Evolutionary conservation across 2,888 invertebrate genomes (phyloP).

Genomic region (Autographa pulchrina): DNA sequence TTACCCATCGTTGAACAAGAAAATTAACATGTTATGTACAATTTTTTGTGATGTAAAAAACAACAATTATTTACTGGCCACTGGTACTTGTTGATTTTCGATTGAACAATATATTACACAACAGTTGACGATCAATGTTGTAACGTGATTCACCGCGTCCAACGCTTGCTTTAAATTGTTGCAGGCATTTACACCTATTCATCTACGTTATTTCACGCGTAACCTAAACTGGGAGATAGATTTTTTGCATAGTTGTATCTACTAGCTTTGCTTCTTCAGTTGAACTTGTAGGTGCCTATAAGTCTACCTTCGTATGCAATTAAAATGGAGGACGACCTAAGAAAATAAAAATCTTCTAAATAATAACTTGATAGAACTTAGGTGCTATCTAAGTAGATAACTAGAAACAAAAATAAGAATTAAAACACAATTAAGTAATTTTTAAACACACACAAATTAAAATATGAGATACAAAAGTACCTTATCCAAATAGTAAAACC

Average conservation of each 20-base stretch:
- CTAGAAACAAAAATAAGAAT: no score
- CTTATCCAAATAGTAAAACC: no score
- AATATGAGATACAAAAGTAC: no score
- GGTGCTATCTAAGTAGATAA: no score
- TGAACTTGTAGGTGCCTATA: neutral
- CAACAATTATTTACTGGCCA: neutral
- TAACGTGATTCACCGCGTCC: conserved; percentile 77
- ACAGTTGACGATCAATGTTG: conserved; percentile 72
- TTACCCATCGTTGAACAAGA: neutral
- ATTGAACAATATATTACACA: conserved; percentile 40
- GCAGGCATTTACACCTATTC: conserved; percentile 69
- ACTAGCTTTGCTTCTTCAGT: neutral
- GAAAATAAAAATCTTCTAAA: neutral
- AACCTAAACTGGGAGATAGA: conserved; percentile 28
- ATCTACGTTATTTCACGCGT: conserved; percentile 56
- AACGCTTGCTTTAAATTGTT: conserved; percentile 69
- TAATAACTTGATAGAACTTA: no score
- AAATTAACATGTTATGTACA: neutral
- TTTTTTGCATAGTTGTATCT: neutral
- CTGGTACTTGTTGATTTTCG: neutral
- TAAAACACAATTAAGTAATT: no score
- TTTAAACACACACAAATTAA: no score
- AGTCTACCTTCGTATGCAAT: neutral
- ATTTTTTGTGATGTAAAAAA: neutral
- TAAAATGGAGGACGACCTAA: neutral